Percentiles rank a stretch among this genome's conserved stretches.
These are phyloP conservation scores for Pristionchus entomophagus DNA, from an alignment of 2,888 invertebrate genomes.

Conservation along the genomic window DNA sequence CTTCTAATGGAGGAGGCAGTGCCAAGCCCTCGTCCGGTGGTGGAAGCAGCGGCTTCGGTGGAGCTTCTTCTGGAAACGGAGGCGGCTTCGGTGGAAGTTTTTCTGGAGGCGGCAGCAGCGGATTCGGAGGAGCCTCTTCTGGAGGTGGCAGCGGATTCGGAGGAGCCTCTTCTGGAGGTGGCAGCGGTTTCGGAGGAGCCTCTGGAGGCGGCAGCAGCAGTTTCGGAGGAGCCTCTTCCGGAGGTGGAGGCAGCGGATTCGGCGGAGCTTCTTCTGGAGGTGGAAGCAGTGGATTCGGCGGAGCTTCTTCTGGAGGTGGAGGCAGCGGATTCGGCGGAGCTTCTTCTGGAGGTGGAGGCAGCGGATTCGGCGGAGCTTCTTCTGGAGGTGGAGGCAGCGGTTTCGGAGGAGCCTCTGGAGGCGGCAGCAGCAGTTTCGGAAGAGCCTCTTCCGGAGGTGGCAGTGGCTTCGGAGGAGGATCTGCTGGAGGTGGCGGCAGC, in stretches of 20 bases:
- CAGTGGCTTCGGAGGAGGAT: slow-evolving; percentile 49
- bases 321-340: slow-evolving; percentile 49
- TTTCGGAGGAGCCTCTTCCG: background rate
- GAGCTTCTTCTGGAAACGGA: background rate
- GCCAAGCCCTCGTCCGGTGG: background rate
- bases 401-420: slow-evolving; percentile 36
- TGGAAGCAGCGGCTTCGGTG: slow-evolving; percentile 25
- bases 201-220: slow-evolving; percentile 42
- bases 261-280: background rate
- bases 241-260: background rate
- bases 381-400: slow-evolving; percentile 51
- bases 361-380: slow-evolving; percentile 48
- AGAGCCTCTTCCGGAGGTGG: slow-evolving; percentile 30
- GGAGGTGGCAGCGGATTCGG: slow-evolving; percentile 44
- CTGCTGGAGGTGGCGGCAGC: slow-evolving; percentile 48
- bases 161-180: background rate
- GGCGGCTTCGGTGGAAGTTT: background rate
- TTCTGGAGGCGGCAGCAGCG: slow-evolving; percentile 50
- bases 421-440: slow-evolving; percentile 50
- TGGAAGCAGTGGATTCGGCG: slow-evolving; percentile 24
- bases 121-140: slow-evolving; percentile 44
- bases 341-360: background rate
- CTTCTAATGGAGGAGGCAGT: slow-evolving; percentile 44
- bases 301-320: slow-evolving; percentile 47
- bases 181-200: slow-evolving; percentile 48